Conservation (phyloP, 2,888 invertebrate species). For the Cheilosia grossa region DNA sequence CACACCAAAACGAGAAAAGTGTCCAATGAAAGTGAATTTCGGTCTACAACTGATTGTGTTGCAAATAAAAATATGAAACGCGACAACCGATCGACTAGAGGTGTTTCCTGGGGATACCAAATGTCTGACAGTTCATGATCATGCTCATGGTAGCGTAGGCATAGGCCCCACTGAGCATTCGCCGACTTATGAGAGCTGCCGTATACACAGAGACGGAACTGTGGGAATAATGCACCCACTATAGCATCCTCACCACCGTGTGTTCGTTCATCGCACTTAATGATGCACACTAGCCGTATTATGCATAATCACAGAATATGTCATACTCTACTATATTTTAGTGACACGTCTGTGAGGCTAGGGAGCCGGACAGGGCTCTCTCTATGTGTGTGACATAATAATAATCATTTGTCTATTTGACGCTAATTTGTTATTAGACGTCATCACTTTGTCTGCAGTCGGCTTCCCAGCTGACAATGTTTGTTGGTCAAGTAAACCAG, state of each 20-base stretch:
- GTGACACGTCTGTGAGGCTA: constrained; percentile 3
- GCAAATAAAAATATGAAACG: constrained; percentile 4
- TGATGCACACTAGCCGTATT: constrained; percentile 36
- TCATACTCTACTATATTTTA: constrained; percentile 37
- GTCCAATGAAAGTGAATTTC: constrained; percentile 63
- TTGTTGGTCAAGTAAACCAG: constrained; percentile 22
- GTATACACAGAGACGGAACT: constrained; percentile 27
- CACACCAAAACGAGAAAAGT: constrained; percentile 32
- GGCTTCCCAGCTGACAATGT: neutral
- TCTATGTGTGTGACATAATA: constrained; percentile 7
- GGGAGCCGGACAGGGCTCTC: neutral
- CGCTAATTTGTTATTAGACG: constrained; percentile 37
- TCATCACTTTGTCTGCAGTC: neutral
- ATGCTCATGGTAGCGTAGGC: constrained; percentile 37
- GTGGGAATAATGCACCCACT: constrained; percentile 61
- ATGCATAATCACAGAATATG: constrained; percentile 47
- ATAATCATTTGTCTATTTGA: constrained; percentile 43
- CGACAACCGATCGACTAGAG: constrained; percentile 18
- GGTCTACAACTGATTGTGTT: constrained; percentile 41
- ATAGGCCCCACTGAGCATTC: constrained; percentile 10
- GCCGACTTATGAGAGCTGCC: constrained; percentile 12
- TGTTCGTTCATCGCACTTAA: constrained; percentile 20
- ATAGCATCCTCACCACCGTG: constrained; percentile 13
- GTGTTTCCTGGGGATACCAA: constrained; percentile 48
- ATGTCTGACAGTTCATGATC: constrained; percentile 67